Base-by-base conservation (phyloP, 2,113 vertebrate species). In the Myocastor coypus region DNA sequence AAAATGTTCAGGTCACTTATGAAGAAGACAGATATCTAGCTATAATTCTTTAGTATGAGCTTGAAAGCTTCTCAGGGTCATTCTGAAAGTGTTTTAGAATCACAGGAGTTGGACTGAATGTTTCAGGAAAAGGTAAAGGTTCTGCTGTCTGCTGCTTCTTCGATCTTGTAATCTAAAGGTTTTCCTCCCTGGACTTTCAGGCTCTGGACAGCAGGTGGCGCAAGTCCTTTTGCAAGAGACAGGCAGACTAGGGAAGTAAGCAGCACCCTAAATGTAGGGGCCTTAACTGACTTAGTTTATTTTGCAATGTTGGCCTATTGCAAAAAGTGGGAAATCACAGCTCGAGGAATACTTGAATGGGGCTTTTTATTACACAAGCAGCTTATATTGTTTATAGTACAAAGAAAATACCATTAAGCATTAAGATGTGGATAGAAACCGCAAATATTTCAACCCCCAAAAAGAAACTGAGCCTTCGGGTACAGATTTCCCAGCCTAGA, bases 171-270 rank as follows among this genome's bases (percentile, higher is more conserved):
- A n/a, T 20, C 30, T 28, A 24, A 40, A 68, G 50, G 34, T 14
- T 0, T 55, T 52, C 16, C 30, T 37, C 52, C 4, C 8, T 64
- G 40, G 64, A 93, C 83, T 64, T 90, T 68, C 64, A 57, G 19
- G 4, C 20, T 20, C 13, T n/a, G 16, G 92, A 82, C 97, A 92
- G 90, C 66, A 96, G 97, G 89, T 94, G 96, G 97, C 50, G 2
- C 37, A 37, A n/a, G 22, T 32, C 87, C 26, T n/a, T n/a, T 40
- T 61, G 46, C 14, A 32, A 82, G 59, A 61, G 46, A 64, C n/a
- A 42, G 6, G 17, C 40, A 34, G 46, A 5, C 40, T 32, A 40
- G 12, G 22, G 26, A 17, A n/a, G 34, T 24, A 9, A 0, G 3
- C 16, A 16, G 6, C 22, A 11, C 34, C 34, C 10, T 4, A 57